Evolutionary conservation across 2,113 vertebrate genomes (phyloP), one percentile per base, ranked within the genome.

Genomic region (Trinectes maculatus): DNA sequence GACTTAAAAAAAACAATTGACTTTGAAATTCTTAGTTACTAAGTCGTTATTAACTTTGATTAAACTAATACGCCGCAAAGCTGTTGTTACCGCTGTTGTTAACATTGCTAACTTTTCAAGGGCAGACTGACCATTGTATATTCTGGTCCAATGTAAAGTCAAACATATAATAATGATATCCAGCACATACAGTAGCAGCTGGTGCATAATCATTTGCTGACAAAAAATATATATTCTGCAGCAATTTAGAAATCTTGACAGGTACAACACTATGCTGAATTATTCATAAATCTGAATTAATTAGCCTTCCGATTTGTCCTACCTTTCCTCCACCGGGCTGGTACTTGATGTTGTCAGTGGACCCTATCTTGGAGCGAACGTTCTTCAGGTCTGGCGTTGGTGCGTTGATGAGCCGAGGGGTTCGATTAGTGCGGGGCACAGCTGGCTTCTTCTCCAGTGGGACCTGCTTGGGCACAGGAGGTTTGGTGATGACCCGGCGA

Each of bases 281-380:
- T 48, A 26, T 48, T 44, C 31, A 25, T 1, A n/a, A n/a, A n/a
- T n/a, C n/a, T n/a, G n/a, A n/a, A n/a, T n/a, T n/a, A n/a, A n/a
- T n/a, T n/a, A n/a, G n/a, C n/a, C n/a, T n/a, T n/a, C n/a, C n/a
- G n/a, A n/a, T 44, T 5, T n/a, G 31, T 43, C 92, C 79, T 79
- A 99, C 98, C 95, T 96, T 97, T 25, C 98, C 98, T 58, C 98
- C 95, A 0, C 96, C 96, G 0, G 97, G 97, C 87, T 99, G 97
- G 70, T 98, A 94, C 43, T 98, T 99, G 42, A 98, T 96, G 65
- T 99, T 99, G 71, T 97, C 95, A 0, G 93, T 99, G 56, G 97
- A 99, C 24, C 96, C 96, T 0, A 99, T 89, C 82, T 99, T 99
- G 71, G 98, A 97, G 19, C 95, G 95, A 0, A 97, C 85, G 1